Evolutionary conservation across 2,113 vertebrate species (phyloP).

Genomic region (Brachypteracias leptosomus): DNA sequence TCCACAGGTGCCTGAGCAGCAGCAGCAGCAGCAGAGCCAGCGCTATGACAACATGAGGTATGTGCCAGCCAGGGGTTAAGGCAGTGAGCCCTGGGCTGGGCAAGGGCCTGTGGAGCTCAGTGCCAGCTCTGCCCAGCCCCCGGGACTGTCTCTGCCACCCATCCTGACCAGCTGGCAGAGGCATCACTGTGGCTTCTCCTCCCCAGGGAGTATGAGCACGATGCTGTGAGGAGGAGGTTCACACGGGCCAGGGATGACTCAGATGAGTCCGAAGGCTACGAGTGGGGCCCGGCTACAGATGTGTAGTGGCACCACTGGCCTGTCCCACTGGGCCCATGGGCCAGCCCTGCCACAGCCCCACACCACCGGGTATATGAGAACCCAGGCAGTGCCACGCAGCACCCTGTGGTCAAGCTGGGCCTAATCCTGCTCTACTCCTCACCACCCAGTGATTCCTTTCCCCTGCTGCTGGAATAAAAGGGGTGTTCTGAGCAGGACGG

Average conservation of each 20-base stretch:
- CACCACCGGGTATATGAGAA: accelerated
- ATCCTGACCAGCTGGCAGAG: accelerated
- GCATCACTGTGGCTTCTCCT: neutral
- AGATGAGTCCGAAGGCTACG: slow-evolving; percentile 74
- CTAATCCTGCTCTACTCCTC: neutral
- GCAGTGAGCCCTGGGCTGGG: neutral
- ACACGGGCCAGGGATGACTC: slow-evolving; percentile 85
- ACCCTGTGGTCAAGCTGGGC: neutral
- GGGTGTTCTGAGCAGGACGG: neutral
- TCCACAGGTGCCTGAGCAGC: neutral
- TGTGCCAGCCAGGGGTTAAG: accelerated
- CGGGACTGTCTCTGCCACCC: neutral
- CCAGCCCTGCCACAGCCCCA: neutral
- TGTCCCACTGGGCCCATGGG: too few relatives aligned
- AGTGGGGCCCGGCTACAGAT: slow-evolving; percentile 94
- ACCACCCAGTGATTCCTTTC: neutral
- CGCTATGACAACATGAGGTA: slow-evolving; percentile 46
- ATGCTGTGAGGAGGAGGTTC: slow-evolving; percentile 84
- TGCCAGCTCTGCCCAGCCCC: neutral
- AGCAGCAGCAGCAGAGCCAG: neutral
- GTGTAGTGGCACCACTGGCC: slow-evolving; percentile 66
- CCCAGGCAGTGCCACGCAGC: neutral
- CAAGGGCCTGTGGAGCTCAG: accelerated
- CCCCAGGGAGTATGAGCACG: slow-evolving; percentile 78
- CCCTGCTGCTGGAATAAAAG: slow-evolving; percentile 28